A percentile compares a stretch with the other conserved stretches of the same genome.
Evolutionary conservation across 2,888 invertebrate species (phyloP).

Genomic region (Proisotoma minuta): DNA sequence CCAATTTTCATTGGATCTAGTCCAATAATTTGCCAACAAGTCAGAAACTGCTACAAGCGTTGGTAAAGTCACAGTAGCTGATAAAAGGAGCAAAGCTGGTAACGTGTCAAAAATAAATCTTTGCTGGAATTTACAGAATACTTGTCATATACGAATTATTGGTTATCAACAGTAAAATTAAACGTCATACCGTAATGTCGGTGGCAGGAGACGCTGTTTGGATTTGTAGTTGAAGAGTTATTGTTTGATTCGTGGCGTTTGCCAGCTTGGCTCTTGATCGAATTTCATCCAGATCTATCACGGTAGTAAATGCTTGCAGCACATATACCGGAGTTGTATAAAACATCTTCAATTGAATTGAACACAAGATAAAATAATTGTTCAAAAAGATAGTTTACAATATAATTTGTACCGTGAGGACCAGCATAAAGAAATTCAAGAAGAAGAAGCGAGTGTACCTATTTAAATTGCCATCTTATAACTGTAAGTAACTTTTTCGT

Average conservation of each 20-base stretch:
- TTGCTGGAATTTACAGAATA: neutral
- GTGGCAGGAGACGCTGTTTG: too few species aligned
- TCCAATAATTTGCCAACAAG: neutral
- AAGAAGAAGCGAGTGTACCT: conserved; percentile 2
- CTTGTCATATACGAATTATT: neutral
- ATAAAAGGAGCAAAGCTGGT: neutral
- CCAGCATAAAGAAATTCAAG: neutral
- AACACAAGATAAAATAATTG: too few species aligned
- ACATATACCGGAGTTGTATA: neutral
- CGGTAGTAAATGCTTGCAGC: neutral
- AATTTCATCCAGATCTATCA: neutral
- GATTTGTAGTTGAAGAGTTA: too few species aligned
- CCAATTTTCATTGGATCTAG: neutral
- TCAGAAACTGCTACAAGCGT: neutral
- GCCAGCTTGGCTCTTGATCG: too few species aligned
- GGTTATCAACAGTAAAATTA: too few species aligned
- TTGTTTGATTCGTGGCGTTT: too few species aligned
- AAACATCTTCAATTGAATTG: neutral
- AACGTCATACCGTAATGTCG: too few species aligned
- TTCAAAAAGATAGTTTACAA: too few species aligned
- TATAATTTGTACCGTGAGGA: too few species aligned
- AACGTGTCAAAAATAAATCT: neutral
- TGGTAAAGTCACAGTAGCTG: neutral
- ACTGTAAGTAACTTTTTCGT: neutral
- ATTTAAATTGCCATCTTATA: neutral